phyloP scores from a whole-genome alignment of 2,888 invertebrate species.

The Hemithea aestivaria region DNA sequence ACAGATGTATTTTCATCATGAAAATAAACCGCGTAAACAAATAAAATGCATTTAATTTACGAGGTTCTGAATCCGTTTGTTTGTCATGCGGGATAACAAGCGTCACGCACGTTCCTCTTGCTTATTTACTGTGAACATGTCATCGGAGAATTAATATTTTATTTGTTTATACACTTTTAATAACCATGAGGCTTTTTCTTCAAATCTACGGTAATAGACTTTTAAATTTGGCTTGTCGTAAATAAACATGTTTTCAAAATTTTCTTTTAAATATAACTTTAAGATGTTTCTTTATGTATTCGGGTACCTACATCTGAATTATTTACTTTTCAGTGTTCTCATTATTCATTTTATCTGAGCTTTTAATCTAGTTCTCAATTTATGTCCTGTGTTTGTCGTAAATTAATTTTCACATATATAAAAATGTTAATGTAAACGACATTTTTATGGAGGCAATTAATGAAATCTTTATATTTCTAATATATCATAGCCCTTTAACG shows the following conservation, averaged over 20 bases:
- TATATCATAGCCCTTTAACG: conserved; percentile 8
- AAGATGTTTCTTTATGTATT: no score
- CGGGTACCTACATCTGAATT: no score
- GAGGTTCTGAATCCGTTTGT: neutral
- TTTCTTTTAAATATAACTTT: no score
- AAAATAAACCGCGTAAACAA: conserved; percentile 18
- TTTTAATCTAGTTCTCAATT: conserved; percentile 2
- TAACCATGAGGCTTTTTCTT: no score
- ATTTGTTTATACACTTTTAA: no score
- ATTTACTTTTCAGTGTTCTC: no score
- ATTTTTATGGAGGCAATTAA: conserved; percentile 13
- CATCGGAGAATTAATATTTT: no score
- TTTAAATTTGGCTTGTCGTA: no score
- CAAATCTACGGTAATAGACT: no score
- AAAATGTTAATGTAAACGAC: conserved; percentile 7
- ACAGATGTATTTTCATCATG: no score
- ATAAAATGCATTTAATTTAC: conserved; percentile 15
- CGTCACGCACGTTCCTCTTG: neutral
- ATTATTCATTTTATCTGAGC: neutral
- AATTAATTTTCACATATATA: conserved; percentile 13
- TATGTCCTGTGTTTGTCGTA: conserved; percentile 5
- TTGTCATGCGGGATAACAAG: neutral
- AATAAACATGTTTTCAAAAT: no score
- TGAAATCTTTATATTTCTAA: conserved; percentile 3
- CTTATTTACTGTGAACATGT: no score